A percentile compares a stretch with the other conserved stretches of the same genome.
Evolutionary conservation across 2,888 invertebrate species (phyloP).

Genomic region (Netelia inedita): DNA sequence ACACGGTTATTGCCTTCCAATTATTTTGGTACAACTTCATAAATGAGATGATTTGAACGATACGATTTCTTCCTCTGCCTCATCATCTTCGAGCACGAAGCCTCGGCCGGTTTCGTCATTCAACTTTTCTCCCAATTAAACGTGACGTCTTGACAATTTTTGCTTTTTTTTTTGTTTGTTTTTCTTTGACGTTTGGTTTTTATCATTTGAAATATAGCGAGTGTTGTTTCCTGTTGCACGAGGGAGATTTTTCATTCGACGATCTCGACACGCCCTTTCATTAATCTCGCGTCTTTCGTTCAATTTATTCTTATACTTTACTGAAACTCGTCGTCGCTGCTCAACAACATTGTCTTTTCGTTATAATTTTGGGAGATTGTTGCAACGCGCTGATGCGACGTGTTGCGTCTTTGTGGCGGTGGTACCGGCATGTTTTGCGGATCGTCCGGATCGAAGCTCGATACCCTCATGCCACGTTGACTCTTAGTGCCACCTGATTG

Average conservation of each 20-base stretch:
- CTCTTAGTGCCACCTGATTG: slow-evolving; percentile 87
- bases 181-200: slow-evolving; percentile 39
- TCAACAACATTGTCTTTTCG: slow-evolving; percentile 97
- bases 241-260: slow-evolving; percentile 31
- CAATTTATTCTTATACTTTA: slow-evolving; percentile 81
- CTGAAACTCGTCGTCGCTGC: slow-evolving; percentile 98
- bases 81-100: slow-evolving; percentile 57
- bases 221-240: slow-evolving; percentile 33
- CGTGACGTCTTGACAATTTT: slow-evolving; percentile 42
- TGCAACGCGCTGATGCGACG: slow-evolving; percentile 90
- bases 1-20: slow-evolving; percentile 16
- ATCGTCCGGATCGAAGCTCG: slow-evolving; percentile 90
- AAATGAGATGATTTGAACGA: slow-evolving; percentile 49
- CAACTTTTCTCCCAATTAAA: slow-evolving; percentile 46
- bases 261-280: slow-evolving; percentile 26
- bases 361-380: slow-evolving; percentile 95
- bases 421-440: slow-evolving; percentile 85
- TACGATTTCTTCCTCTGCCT: slow-evolving; percentile 34
- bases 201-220: slow-evolving; percentile 62
- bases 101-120: slow-evolving; percentile 38
- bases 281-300: slow-evolving; percentile 19
- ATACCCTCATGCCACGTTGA: slow-evolving; percentile 89
- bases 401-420: slow-evolving; percentile 83
- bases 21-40: slow-evolving; percentile 44
- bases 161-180: slow-evolving; percentile 15